These are phyloP conservation scores for Pelagia noctiluca DNA, from an alignment of 30 jellyfish, hydroid and myxozoan genomes.

Conservation along the genomic window DNA sequence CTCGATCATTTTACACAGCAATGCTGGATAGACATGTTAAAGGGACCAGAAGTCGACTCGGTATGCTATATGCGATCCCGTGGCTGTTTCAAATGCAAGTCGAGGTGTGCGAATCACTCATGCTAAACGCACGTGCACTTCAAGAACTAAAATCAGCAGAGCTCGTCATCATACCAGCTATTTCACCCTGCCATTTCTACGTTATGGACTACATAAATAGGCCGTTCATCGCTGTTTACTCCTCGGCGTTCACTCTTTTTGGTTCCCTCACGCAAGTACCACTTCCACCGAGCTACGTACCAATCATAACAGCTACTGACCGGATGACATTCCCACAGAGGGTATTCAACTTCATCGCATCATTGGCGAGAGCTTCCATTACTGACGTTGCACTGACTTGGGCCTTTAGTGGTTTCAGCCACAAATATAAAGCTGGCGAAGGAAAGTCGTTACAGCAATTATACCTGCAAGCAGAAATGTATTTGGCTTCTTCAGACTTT, in stretches of 20 bases:
- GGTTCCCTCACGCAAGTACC: conserved; percentile 44
- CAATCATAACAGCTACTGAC: conserved; percentile 24
- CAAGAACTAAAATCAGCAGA: conserved; percentile 35
- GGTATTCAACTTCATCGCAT: conserved; percentile 6
- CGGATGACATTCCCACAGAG: conserved; percentile 52
- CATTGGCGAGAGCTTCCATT: background rate
- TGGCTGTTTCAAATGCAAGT: background rate
- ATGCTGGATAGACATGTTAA: background rate
- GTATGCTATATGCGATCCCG: background rate
- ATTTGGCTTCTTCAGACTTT: conserved; percentile 43
- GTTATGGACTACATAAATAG: conserved; percentile 36
- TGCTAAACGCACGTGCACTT: conserved; percentile 1
- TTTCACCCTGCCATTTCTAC: conserved; percentile 9
- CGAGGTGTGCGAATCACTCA: conserved; percentile 1
- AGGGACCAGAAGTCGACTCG: background rate
- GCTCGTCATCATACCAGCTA: conserved; percentile 16
- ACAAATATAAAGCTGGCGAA: background rate
- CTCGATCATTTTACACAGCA: background rate
- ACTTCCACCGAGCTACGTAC: conserved; percentile 65
- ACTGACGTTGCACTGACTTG: background rate
- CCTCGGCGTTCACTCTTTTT: conserved; percentile 16
- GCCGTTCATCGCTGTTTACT: conserved; percentile 34
- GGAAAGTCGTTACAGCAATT: background rate
- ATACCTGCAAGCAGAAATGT: conserved; percentile 30
- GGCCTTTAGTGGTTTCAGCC: background rate